phyloP scores from a whole-genome alignment of 2,113 vertebrate genomes.

The Oncorhynchus masou region DNA sequence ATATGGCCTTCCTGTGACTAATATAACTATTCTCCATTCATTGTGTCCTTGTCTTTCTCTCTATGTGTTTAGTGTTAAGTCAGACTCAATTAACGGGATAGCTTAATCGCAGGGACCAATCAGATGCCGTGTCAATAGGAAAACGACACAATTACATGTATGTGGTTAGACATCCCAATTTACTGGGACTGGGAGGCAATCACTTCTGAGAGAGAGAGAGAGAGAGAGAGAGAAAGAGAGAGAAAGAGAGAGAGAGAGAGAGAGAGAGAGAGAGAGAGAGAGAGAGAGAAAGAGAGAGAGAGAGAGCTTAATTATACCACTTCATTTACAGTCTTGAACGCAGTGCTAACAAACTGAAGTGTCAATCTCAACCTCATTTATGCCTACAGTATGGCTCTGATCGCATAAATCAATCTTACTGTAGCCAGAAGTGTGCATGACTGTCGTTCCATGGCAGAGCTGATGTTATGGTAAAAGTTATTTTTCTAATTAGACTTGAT shows the following conservation, averaged over 20 bases:
- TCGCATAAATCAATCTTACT: slow-evolving; percentile 61
- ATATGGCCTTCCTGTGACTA: too few species aligned
- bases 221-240: not conserved
- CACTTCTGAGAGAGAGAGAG: not conserved
- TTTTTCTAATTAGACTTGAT: not conserved
- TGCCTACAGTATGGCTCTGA: slow-evolving; percentile 46
- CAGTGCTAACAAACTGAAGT: slow-evolving; percentile 60
- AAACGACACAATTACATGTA: slow-evolving; percentile 29
- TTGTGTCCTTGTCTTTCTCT: not conserved
- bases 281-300: not conserved
- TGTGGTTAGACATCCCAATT: slow-evolving; percentile 35
- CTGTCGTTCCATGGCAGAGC: not conserved
- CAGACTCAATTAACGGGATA: slow-evolving; percentile 21
- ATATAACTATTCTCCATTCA: not conserved
- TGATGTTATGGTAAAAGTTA: not conserved
- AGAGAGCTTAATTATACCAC: slow-evolving; percentile 59
- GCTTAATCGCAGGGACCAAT: slow-evolving; percentile 4
- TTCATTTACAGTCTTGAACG: slow-evolving; percentile 41
- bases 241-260: not conserved
- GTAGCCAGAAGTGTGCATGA: slow-evolving; percentile 41
- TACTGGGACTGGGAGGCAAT: slow-evolving; percentile 6
- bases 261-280: too few species aligned
- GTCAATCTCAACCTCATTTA: slow-evolving; percentile 69
- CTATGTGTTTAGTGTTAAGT: not conserved
- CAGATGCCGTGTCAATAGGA: slow-evolving; percentile 6